Evolutionary conservation across 2,888 invertebrate genomes (phyloP), one percentile per base, ranked within the genome.

Genomic region (Uropetala carovei): DNA sequence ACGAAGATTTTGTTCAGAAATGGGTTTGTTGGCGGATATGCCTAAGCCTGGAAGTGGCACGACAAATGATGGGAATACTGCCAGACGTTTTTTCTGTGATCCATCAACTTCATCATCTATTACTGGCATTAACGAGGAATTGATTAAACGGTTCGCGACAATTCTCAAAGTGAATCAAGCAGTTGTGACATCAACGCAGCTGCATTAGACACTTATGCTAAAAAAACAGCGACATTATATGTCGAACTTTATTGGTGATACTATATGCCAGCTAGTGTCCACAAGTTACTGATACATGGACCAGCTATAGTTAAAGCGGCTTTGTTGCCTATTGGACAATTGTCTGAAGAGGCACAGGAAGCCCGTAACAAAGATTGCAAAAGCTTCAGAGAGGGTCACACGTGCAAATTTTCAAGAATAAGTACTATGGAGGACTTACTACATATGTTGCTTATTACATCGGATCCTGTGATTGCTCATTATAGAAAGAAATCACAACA

Each of bases 291-390:
- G n/a, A 92, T 94, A 81, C 94, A 94, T 92, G 93, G 94, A 10
- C 30, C 91, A 60, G 86, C 93, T 89, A 93, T 94, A 43, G 93
- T 94, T 91, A 84, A 92, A 43, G 92, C 93, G 57, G 93, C 93
- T 27, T 13, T 94, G 92, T 92, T 94, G 30, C 94, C 94, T 86
- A 93, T 94, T 27, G 93, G 94, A 68, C 93, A 94, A 85, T 59
- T 94, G 75, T 94, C 94, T n/a, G 94, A 94, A 93, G 94, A 94
- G 92, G 94, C 94, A 5, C 94, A 94, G 93, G 94, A 94, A 92
- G 93, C 94, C 58, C 93, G 93, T 58, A 93, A 94, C 92, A 94
- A 94, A 93, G 85, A 93, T 92, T 92, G 18, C 56, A 93, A 93
- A 93, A 93, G 92, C 83, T 94, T 92, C 91, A 92, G 94, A 14